Conservation (phyloP, 1,140 invertebrate species). For the Tetraneura akinire region DNA sequence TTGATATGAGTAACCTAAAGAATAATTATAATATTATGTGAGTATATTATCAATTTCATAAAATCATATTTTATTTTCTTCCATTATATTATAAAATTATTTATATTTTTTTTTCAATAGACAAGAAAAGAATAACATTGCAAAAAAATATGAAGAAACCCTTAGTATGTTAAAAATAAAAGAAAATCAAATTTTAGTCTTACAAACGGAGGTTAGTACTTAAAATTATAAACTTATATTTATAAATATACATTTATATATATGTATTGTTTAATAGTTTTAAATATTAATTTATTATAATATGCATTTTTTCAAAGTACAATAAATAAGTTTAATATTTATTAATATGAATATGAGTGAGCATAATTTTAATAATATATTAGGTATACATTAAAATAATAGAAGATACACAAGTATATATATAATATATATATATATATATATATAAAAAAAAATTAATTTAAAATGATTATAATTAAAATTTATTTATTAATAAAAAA, state of each 20-base stretch:
- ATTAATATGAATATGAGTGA: too few species aligned
- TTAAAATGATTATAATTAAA: too few species aligned
- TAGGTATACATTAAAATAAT: too few species aligned
- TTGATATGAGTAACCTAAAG: not conserved
- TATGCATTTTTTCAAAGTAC: not conserved
- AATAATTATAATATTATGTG: not conserved
- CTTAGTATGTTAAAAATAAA: slow-evolving; percentile 40
- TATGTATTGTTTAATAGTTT: not conserved
- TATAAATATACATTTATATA: too few species aligned
- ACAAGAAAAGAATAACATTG: slow-evolving; percentile 18
- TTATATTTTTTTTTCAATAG: slow-evolving; percentile 1
- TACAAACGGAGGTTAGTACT: slow-evolving; percentile 40
- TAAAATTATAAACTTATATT: not conserved
- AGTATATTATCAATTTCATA: not conserved
- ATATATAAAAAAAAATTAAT: too few species aligned
- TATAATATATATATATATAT: too few species aligned
- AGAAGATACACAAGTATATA: too few species aligned
- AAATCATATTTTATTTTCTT: not conserved
- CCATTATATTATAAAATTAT: not conserved
- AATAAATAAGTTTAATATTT: not conserved
- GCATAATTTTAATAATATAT: too few species aligned
- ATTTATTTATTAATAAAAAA: too few species aligned
- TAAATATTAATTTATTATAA: not conserved
- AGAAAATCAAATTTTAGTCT: slow-evolving; percentile 47
- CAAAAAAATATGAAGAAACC: slow-evolving; percentile 45